phyloP scores from a whole-genome alignment of 2,797 vertebrate species.

The Macropodus opercularis region DNA sequence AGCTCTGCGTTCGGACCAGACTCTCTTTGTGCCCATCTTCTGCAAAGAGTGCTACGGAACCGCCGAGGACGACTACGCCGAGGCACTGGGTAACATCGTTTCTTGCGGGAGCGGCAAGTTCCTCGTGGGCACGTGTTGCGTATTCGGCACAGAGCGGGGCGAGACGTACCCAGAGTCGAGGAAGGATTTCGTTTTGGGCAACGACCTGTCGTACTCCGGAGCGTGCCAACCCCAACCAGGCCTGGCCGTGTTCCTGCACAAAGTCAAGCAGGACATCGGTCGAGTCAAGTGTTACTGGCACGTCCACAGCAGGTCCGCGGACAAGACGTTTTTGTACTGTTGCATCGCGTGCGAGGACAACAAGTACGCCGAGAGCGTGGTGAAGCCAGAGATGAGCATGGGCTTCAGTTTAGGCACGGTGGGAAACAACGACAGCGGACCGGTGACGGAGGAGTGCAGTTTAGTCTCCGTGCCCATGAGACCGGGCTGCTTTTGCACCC shows the following conservation, averaged over 20 bases:
- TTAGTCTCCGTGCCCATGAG: slow-evolving; percentile 36
- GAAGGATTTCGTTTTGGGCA: neutral
- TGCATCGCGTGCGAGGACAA: neutral
- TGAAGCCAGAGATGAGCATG: neutral
- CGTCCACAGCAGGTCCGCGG: slow-evolving; percentile 21
- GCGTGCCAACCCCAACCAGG: slow-evolving; percentile 30
- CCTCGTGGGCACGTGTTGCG: slow-evolving; percentile 27
- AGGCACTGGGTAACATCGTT: neutral
- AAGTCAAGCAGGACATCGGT: slow-evolving; percentile 9
- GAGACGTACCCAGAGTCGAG: slow-evolving; percentile 6
- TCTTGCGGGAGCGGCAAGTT: neutral
- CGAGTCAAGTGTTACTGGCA: slow-evolving; percentile 43
- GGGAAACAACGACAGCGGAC: neutral
- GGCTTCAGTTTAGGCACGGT: slow-evolving; percentile 28
- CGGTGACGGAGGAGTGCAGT: slow-evolving; percentile 27
- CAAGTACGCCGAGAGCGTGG: neutral
- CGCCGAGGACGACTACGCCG: neutral
- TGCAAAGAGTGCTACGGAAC: slow-evolving; percentile 39
- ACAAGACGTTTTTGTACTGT: slow-evolving; percentile 39
- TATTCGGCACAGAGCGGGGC: neutral
- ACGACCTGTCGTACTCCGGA: slow-evolving; percentile 9
- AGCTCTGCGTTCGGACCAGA: neutral
- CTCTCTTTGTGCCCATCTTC: slow-evolving; percentile 22
- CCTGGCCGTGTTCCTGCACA: slow-evolving; percentile 8
- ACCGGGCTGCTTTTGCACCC: slow-evolving; percentile 30